Evolutionary conservation across 2,888 invertebrate species (phyloP), one percentile per base, ranked within the genome.

Genomic region (Geophilus truncorum): DNA sequence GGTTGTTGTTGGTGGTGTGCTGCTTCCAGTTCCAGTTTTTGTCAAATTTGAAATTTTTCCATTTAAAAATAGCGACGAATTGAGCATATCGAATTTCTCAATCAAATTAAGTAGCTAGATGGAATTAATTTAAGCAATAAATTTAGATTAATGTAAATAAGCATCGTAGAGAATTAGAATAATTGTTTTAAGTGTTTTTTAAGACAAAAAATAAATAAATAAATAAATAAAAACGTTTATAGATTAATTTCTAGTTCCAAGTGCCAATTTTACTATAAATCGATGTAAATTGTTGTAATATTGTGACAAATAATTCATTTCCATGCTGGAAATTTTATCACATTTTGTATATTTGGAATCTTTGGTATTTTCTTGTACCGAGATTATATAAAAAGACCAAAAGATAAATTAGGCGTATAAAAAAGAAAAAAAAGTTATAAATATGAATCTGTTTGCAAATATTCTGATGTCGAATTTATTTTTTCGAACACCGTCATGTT

Each of bases 41-140:
- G 70, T 70, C 28, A 51, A 51, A 18, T 70, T 70, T 70, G 28
- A 70, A 70, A 70, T 25, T 70, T 23, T 70, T 28, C 25, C 7
- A 23, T 70, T 25, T 10, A 70, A 70, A 70, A 70, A 70, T 28
- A 10, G 28, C 15, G 23, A 28, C 15, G 70, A 70, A 70, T 70
- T 70, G 70, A 70, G 70, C 70, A 70, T 70, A 70, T 70, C 70
- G 25, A 25, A 23, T 25, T 70, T 70, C 12, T 70, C 23, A 70
- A 70, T 70, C 70, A 70, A 70, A 70, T 70, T 70, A 25, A 28
- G 4, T 51, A 51, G 51, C n/a, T 70, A 70, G 28, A 10, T 62
- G 21, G 23, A 23, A 70, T 70, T 70, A 70, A 70, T 70, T 70
- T 70, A 70, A 70, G 70, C 70, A 70, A 70, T 70, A 70, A 70